Base-by-base conservation (phyloP, 1,140 invertebrate genomes). In the Littorina saxatilis region DNA sequence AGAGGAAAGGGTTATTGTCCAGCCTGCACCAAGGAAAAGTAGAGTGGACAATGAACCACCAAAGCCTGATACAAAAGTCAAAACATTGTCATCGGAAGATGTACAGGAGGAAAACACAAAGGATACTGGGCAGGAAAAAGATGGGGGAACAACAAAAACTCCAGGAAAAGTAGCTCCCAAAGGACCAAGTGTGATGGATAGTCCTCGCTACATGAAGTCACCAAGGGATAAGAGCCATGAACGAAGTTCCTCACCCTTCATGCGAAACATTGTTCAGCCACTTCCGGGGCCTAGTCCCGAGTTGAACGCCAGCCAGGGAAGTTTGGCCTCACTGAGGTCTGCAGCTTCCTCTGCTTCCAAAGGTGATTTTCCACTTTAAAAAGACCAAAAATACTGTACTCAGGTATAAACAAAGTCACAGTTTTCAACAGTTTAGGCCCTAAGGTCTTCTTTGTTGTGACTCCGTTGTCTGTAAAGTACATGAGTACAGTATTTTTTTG, bases 181-280 rank as follows among this genome's bases (percentile, higher is more conserved):
- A 63, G 27, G 20, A 37, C 35, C 50, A 40, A 39, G 35, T 23
- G 58, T 40, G 29, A 39, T 39, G n/a, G 76, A 58, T 23, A 78
- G 76, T 43, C 76, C 76, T 27, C 55, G 58, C 37, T 78, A 78
- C 29, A 4, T 63, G 55, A 20, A 43, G 23, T 63, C 55, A 17
- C 55, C 76, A 23, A 55, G 55, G 76, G 76, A 78, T 23, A 43
- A 80, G 39, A 70, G 50, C 23, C 43, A 68, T 27, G 35, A 52
- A 61, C 68, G 79, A 73, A 80, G 79, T 29, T 40, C 79, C 1
- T 80, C 79, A 39, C 79, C 79, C 1, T 80, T 80, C 70, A 27
- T 50, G 15, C 70, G 79, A 55, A 80, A 80, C 58, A 70, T 73
- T 52, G 79, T 80, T 40, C 29, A 80, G 37, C 79, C 79, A 15